A percentile compares a stretch with the other conserved stretches of the same genome.
phyloP scores from a whole-genome alignment of 2,888 invertebrate genomes.

The Allolobophora icterica region DNA sequence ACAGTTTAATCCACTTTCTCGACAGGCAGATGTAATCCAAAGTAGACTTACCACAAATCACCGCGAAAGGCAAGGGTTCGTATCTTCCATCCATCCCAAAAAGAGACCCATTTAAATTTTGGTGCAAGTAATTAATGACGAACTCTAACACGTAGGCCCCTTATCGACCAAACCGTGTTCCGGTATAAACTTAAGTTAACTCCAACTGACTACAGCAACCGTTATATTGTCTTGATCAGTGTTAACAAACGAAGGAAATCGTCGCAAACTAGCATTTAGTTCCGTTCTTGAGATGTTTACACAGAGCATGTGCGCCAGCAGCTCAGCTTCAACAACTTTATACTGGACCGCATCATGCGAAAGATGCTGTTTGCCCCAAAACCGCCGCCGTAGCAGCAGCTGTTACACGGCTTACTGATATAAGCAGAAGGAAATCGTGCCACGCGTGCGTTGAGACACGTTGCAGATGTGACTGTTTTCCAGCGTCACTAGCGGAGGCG shows the following conservation, averaged over 20 bases:
- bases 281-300: neutral
- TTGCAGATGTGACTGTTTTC: conserved; percentile 17
- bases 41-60: neutral
- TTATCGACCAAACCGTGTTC: neutral
- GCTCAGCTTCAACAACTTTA: neutral
- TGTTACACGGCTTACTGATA: neutral
- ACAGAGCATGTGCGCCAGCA: conserved; percentile 17
- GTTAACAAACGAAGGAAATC: no score
- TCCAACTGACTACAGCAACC: neutral
- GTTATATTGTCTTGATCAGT: neutral
- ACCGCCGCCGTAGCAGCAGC: neutral
- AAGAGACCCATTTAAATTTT: neutral
- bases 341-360: neutral
- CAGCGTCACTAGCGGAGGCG: conserved; percentile 13
- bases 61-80: neutral
- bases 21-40: neutral
- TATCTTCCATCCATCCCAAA: neutral
- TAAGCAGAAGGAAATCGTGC: conserved; percentile 4
- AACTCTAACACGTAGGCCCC: neutral
- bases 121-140: neutral
- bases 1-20: neutral
- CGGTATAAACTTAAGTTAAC: neutral
- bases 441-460: neutral
- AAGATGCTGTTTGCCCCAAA: neutral
- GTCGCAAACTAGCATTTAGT: neutral